Conservation (phyloP, 2,113 vertebrate genomes). For the chimpanzee (Pan troglodytes) region NHGRI_mPanTro3-v2.1_pri NC_086015.1:103211501-103212000, state of each 20-base stretch:
- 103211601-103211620: background rate
- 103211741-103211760: background rate
- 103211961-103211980: background rate
- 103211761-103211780: background rate
- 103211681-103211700: background rate
- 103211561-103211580: background rate
- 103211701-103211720: background rate
- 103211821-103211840: background rate
- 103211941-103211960: background rate
- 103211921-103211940: background rate
- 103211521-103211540: background rate
- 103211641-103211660: background rate
- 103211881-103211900: background rate
- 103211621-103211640: background rate
- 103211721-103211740: background rate
- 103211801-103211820: background rate
- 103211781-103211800: slow-evolving; percentile 6
- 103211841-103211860: background rate
- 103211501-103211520: background rate
- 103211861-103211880: background rate
- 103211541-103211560: background rate
- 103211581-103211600: background rate
- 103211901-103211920: background rate
- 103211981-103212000: background rate
- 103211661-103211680: background rate